Conservation (phyloP, 2,888 invertebrate genomes). For the Dynastes grantii region DNA sequence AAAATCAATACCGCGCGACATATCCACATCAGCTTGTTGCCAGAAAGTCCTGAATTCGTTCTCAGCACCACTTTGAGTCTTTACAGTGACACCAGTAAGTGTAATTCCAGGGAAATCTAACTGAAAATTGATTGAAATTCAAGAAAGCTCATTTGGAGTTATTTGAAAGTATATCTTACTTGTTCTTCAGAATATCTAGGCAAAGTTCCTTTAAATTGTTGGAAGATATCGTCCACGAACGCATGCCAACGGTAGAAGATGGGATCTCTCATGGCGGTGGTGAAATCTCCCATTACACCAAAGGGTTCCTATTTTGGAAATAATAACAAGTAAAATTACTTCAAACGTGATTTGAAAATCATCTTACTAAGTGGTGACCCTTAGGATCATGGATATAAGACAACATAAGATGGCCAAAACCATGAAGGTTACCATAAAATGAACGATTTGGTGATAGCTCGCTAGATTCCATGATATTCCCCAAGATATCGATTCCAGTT, state of each 20-base stretch:
- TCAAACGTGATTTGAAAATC: too few species aligned
- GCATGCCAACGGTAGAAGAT: conserved; percentile 89
- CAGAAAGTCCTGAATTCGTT: conserved; percentile 80
- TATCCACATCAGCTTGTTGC: conserved; percentile 82
- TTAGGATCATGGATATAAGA: conserved; percentile 86
- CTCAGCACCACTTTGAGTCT: conserved; percentile 68
- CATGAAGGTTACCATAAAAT: conserved; percentile 85
- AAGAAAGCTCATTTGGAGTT: background rate
- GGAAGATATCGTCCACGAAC: conserved; percentile 83
- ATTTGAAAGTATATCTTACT: conserved; percentile 66
- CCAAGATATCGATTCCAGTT: conserved; percentile 83
- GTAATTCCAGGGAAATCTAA: conserved; percentile 76
- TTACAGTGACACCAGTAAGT: conserved; percentile 74
- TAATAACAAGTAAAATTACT: background rate
- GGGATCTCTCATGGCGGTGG: conserved; percentile 89
- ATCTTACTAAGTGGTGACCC: conserved; percentile 77
- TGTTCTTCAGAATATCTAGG: conserved; percentile 75
- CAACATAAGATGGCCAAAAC: conserved; percentile 84
- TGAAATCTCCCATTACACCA: conserved; percentile 85
- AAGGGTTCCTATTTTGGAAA: conserved; percentile 77
- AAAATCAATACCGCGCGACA: conserved; percentile 85
- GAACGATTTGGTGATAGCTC: conserved; percentile 78
- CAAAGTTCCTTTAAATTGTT: conserved; percentile 80
- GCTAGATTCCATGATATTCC: conserved; percentile 83
- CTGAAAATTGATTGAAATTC: conserved; percentile 66